phyloP scores from a whole-genome alignment of 2,113 vertebrate species.

The Eolophus roseicapilla region DNA sequence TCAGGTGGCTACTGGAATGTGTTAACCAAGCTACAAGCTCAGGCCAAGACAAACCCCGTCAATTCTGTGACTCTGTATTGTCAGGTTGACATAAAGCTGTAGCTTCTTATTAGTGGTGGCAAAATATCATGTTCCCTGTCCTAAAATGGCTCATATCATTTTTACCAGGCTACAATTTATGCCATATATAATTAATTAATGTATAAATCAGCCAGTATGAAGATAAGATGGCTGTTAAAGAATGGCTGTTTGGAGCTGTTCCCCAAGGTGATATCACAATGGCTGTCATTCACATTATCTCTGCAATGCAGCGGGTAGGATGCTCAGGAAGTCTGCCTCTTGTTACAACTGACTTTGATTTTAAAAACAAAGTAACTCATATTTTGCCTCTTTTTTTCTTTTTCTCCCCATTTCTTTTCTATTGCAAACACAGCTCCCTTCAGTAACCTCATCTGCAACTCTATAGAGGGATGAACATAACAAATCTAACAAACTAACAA shows the following conservation, averaged over 20 bases:
- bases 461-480: not conserved
- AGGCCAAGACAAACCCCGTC: not conserved
- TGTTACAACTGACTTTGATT: conserved; percentile 4
- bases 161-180: not conserved
- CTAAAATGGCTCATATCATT: not conserved
- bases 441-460: not conserved
- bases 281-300: conserved; percentile 41
- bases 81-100: not conserved
- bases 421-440: not conserved
- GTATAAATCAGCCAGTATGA: not conserved
- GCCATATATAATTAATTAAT: conserved; percentile 1
- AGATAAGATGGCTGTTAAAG: not conserved
- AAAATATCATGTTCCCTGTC: not conserved
- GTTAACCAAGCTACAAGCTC: not conserved
- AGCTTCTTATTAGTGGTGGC: not conserved
- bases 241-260: not conserved
- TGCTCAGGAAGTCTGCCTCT: not conserved
- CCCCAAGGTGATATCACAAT: conserved; percentile 9
- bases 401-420: not conserved
- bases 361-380: conserved; percentile 4
- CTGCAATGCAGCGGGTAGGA: not conserved
- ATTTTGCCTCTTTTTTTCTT: not conserved
- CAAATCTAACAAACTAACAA: not conserved
- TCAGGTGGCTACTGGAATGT: not conserved
- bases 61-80: not conserved